phyloP scores from a whole-genome alignment of 2,113 vertebrate genomes.

The Forbesichthys papilliferus region DNA sequence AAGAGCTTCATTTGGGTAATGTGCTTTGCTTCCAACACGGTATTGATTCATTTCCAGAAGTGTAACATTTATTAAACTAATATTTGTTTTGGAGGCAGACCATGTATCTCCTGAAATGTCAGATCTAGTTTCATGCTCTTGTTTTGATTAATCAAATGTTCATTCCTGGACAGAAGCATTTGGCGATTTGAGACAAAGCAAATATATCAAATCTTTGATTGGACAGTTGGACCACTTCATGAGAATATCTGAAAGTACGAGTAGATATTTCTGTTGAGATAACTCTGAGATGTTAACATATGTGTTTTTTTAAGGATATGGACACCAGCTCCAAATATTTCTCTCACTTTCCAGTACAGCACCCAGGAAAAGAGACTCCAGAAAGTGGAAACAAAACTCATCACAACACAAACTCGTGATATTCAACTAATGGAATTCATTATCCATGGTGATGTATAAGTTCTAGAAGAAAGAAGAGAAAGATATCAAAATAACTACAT shows the following conservation, averaged over 20 bases:
- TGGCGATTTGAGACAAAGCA: slow-evolving; percentile 58
- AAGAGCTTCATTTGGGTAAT: slow-evolving; percentile 23
- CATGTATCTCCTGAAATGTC: slow-evolving; percentile 42
- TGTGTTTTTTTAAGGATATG: slow-evolving; percentile 7
- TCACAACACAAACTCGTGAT: no score
- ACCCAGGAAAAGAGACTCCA: background rate
- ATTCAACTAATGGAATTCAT: no score
- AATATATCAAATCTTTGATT: slow-evolving; percentile 59
- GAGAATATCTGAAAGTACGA: slow-evolving; percentile 46
- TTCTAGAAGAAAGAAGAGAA: no score
- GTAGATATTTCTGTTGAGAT: slow-evolving; percentile 52
- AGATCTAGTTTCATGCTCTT: slow-evolving; percentile 57
- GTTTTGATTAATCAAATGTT: slow-evolving; percentile 72
- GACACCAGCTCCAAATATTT: background rate
- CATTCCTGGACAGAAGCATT: slow-evolving; percentile 67
- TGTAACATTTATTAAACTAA: slow-evolving; percentile 61
- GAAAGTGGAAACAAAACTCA: no score
- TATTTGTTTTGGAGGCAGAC: slow-evolving; percentile 61
- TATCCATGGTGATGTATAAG: no score
- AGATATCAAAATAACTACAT: no score
- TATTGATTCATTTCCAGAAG: slow-evolving; percentile 52
- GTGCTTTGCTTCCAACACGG: slow-evolving; percentile 26
- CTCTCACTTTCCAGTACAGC: background rate
- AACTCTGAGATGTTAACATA: slow-evolving; percentile 55
- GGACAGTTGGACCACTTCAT: slow-evolving; percentile 49